phyloP scores from a whole-genome alignment of 2,113 vertebrate species.

The Notothenia coriiceps region DNA sequence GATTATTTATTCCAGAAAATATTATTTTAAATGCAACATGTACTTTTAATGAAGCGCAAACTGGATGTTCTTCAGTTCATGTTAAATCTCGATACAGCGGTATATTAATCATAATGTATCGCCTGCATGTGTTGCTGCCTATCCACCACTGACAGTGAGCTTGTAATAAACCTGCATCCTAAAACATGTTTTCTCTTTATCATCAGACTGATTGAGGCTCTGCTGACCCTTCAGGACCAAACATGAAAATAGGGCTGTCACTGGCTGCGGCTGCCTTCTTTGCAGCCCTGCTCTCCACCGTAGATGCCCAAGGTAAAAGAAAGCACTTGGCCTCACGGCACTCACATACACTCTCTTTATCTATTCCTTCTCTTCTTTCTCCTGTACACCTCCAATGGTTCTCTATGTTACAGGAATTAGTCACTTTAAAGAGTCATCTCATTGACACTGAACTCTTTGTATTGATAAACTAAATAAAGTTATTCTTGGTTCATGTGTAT shows the following conservation, averaged over 20 bases:
- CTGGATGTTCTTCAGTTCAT: background rate
- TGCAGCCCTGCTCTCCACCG: slow-evolving; percentile 88
- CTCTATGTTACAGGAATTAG: slow-evolving; percentile 29
- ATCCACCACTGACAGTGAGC: background rate
- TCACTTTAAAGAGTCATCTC: slow-evolving; percentile 27
- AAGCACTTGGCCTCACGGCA: slow-evolving; percentile 38
- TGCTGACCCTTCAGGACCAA: slow-evolving; percentile 87
- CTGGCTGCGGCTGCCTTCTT: slow-evolving; percentile 88
- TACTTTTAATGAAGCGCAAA: background rate
- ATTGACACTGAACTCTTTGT: slow-evolving; percentile 42
- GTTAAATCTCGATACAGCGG: background rate
- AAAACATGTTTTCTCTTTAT: slow-evolving; percentile 48
- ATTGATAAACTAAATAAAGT: slow-evolving; percentile 73
- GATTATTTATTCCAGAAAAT: background rate
- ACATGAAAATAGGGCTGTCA: slow-evolving; percentile 92
- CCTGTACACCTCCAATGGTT: slow-evolving; percentile 28
- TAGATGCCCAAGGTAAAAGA: slow-evolving; percentile 95
- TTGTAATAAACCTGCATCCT: slow-evolving; percentile 2
- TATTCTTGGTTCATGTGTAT: slow-evolving; percentile 55
- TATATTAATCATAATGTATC: background rate
- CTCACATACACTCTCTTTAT: slow-evolving; percentile 39
- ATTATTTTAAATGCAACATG: background rate
- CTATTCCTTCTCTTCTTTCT: slow-evolving; percentile 41
- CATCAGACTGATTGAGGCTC: slow-evolving; percentile 92
- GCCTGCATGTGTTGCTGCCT: background rate